Base-by-base conservation (phyloP, 2,888 invertebrate genomes). In the Lordiphosa andalusiaca region DNA sequence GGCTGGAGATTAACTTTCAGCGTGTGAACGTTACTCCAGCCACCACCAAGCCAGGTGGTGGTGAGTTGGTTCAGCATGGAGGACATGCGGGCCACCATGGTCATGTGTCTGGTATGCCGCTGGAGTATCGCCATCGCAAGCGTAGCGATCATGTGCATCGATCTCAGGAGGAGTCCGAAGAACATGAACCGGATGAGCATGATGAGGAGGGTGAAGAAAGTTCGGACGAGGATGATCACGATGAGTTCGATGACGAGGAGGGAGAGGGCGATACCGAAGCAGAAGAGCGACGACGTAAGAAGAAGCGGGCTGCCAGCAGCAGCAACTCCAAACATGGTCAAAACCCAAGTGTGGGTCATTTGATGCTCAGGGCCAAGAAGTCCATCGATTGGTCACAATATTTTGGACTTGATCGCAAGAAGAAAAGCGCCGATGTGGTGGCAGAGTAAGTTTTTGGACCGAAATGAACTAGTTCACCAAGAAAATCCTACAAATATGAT, bases 341-440 rank as follows among this genome's bases (percentile, higher is more conserved):
- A 23, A 59, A 59, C 3, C 83, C 85, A 12, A 66, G 65, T 9
- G 85, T 77, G 7, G 77, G 77, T 7, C 86, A 86, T 53, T 61
- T 87, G 4, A 68, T 86, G 65, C 77, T 95, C 6, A 93, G 93
- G 66, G 82, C 82, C 56, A 95, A 96, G 89, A 96, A 96, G 87
- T 95, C 95, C 0, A 92, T 96, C 60, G 93, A 96, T 81, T 96
- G 96, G 96, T 94, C 95, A 0, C 93, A 95, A 76, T 96, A 96
- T 84, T 96, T 96, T 83, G 96, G 96, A 0, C 92, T 95, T 63
- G 95, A 96, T 86, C 93, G 95, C 59, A 93, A 92, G 88, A 95
- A 94, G 88, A 93, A 94, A 77, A 91, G 92, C 0, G 53, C 53
- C 4, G 60, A 16, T 16, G 30, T 53, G 42, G 21, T 51, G 6